Evolutionary conservation across 2,888 invertebrate species (phyloP).

Genomic region (Cylloceria caligata): DNA sequence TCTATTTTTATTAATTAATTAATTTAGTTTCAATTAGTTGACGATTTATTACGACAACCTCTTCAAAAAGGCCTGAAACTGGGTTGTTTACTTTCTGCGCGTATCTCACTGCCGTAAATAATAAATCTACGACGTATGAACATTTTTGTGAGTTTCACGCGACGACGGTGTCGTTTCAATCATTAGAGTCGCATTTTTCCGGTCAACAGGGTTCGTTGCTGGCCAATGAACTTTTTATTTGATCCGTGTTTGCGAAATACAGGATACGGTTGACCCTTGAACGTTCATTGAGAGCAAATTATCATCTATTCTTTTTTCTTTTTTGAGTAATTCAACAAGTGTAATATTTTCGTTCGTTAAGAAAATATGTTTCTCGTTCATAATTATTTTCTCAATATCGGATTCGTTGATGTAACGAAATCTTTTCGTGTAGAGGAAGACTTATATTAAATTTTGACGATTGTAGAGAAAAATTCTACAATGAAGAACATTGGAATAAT

Average conservation of each 20-base stretch:
- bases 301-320: background rate
- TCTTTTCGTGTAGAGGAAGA: no score
- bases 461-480: background rate
- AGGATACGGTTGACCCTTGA: background rate
- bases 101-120: background rate
- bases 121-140: slow-evolving; percentile 17
- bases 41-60: no score
- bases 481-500: background rate
- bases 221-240: slow-evolving; percentile 72
- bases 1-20: background rate
- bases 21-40: background rate
- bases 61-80: slow-evolving; percentile 1
- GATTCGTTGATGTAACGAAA: background rate
- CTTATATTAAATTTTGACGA: background rate
- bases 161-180: background rate
- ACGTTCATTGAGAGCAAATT: background rate
- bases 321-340: background rate
- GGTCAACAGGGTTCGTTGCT: slow-evolving; percentile 72
- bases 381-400: background rate
- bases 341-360: background rate
- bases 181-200: slow-evolving; percentile 10
- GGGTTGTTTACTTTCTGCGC: slow-evolving; percentile 20
- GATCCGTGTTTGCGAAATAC: slow-evolving; percentile 15
- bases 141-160: slow-evolving; percentile 3
- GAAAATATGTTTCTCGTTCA: no score